These are phyloP conservation scores for Notodonta dromedarius DNA, from an alignment of 2,888 invertebrate genomes.

Conservation along the genomic window DNA sequence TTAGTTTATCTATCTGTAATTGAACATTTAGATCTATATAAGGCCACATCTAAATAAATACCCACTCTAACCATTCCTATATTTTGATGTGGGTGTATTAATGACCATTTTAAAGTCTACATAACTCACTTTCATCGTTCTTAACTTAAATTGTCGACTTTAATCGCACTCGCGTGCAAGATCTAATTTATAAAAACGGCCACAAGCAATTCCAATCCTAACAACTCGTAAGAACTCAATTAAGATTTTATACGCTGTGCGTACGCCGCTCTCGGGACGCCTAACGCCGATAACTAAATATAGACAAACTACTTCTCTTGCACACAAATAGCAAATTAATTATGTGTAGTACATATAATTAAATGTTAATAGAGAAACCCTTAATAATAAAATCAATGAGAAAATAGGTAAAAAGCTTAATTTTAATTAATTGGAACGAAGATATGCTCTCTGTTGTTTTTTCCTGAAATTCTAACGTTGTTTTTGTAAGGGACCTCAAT, in stretches of 20 bases:
- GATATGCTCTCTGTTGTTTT: no score
- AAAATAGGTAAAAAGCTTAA: no score
- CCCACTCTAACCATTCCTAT: background rate
- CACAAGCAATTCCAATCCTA: constrained; percentile 67
- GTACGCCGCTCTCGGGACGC: constrained; percentile 36
- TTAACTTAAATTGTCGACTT: constrained; percentile 48
- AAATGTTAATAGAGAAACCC: no score
- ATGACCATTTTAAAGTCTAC: constrained; percentile 10
- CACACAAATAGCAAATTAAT: background rate
- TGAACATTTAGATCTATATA: no score
- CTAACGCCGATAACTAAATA: constrained; percentile 40
- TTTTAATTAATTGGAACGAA: no score
- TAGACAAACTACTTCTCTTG: constrained; percentile 9
- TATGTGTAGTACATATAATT: no score
- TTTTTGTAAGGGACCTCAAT: no score
- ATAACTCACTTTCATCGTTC: constrained; percentile 40
- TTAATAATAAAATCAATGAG: no score
- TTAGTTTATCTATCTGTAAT: no score
- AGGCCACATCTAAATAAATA: no score
- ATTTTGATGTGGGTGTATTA: background rate
- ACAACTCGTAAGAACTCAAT: constrained; percentile 77
- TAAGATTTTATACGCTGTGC: constrained; percentile 63
- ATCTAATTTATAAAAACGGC: constrained; percentile 76
- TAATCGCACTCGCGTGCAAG: constrained; percentile 68
- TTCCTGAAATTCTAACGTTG: no score